Percentiles rank a stretch among this genome's conserved stretches.
These are phyloP conservation scores for Hybognathus amarus DNA, from an alignment of 2,797 vertebrate genomes.

Conservation along the genomic window DNA sequence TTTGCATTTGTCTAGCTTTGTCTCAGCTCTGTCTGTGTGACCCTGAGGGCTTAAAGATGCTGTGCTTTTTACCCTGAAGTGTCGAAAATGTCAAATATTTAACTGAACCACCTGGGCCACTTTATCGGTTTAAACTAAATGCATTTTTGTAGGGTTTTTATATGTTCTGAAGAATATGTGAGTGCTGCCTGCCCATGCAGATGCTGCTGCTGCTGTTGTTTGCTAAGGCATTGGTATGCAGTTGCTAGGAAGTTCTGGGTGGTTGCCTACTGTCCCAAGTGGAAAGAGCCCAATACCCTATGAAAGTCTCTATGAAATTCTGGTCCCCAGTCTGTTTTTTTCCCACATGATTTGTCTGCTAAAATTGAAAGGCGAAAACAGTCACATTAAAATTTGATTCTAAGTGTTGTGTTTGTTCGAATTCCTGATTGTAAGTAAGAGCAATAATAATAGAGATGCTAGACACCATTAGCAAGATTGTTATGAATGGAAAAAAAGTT, in stretches of 20 bases:
- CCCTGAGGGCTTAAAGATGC: background rate
- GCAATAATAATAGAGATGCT: background rate
- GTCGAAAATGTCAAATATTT: background rate
- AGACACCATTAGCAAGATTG: background rate
- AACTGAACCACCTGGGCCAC: background rate
- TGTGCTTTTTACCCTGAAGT: background rate
- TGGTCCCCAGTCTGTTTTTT: background rate
- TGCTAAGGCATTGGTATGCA: conserved; percentile 4
- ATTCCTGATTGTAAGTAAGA: background rate
- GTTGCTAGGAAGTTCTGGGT: conserved; percentile 6
- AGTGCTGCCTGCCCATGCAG: background rate
- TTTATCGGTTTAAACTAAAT: background rate
- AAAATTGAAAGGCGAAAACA: background rate
- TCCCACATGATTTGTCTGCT: background rate
- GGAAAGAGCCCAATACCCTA: conserved; percentile 1
- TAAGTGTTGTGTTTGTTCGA: background rate
- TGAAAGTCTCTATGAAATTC: background rate
- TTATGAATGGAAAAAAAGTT: background rate
- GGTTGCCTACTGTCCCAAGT: conserved; percentile 2
- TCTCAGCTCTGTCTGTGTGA: conserved; percentile 4
- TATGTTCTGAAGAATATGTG: background rate
- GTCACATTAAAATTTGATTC: background rate
- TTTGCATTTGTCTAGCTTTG: background rate
- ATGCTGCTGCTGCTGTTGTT: background rate
- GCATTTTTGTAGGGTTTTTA: background rate